Evolutionary conservation across 2,888 invertebrate genomes (phyloP).

Genomic region (Lampropteryx suffumata): DNA sequence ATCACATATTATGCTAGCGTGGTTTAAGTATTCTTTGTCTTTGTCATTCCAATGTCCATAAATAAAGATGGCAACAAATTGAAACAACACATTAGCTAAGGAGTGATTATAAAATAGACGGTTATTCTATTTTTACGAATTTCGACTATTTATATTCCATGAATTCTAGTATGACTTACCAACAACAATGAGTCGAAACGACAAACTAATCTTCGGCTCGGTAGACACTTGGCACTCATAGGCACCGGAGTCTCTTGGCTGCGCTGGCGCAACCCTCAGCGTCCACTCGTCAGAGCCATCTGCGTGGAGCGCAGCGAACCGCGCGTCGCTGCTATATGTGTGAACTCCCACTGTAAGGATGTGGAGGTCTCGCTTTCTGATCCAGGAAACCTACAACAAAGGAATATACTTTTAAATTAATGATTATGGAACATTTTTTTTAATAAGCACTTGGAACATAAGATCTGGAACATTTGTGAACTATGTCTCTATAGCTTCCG

Average conservation of each 20-base stretch:
- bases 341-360: constrained; percentile 85
- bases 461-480: no score
- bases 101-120: no score
- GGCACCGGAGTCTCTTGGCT: constrained; percentile 91
- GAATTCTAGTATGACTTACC: constrained; percentile 81
- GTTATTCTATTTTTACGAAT: no score
- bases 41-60: no score
- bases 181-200: constrained; percentile 88
- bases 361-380: constrained; percentile 90
- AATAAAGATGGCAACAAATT: no score
- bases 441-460: no score
- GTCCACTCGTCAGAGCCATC: constrained; percentile 87
- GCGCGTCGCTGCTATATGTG: constrained; percentile 85
- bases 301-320: constrained; percentile 85
- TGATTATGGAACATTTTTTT: no score
- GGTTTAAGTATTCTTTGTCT: no score
- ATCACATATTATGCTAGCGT: no score
- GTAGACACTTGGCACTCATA: constrained; percentile 97
- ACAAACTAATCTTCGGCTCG: constrained; percentile 92
- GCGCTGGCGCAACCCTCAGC: constrained; percentile 80
- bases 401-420: no score
- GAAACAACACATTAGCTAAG: no score
- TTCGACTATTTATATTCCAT: no score
- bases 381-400: constrained; percentile 89
- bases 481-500: constrained; percentile 15